Conservation (phyloP, 2,797 vertebrate genomes). For the Pagetopsis macropterus region DNA sequence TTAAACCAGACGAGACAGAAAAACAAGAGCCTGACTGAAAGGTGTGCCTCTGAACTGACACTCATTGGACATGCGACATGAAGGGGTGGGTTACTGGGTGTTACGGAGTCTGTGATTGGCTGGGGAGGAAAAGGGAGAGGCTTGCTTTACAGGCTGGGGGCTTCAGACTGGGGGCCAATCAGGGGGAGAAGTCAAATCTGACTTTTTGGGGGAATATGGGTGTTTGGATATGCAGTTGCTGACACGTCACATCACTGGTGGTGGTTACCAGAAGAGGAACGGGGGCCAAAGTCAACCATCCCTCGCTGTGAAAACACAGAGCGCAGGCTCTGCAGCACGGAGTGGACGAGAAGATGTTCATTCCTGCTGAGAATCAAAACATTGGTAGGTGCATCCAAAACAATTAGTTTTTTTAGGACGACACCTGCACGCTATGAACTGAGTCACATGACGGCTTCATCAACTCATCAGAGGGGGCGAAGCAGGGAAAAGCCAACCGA, state of each 20-base stretch:
- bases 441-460: slow-evolving; percentile 47
- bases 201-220: slow-evolving; percentile 54
- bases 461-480: slow-evolving; percentile 48
- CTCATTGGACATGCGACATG: slow-evolving; percentile 74
- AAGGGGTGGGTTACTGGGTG: slow-evolving; percentile 68
- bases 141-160: slow-evolving; percentile 64
- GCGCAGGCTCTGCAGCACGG: slow-evolving; percentile 40
- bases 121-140: slow-evolving; percentile 55
- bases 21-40: slow-evolving; percentile 77
- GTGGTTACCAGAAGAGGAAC: slow-evolving; percentile 34
- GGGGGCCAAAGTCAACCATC: slow-evolving; percentile 75
- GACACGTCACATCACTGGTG: slow-evolving; percentile 62
- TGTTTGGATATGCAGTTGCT: slow-evolving; percentile 66
- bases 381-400: slow-evolving; percentile 16
- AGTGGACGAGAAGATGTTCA: slow-evolving; percentile 42
- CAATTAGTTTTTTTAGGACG: not conserved
- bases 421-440: slow-evolving; percentile 36
- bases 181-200: slow-evolving; percentile 64
- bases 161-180: slow-evolving; percentile 74
- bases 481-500: slow-evolving; percentile 30
- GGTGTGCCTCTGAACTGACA: slow-evolving; percentile 75
- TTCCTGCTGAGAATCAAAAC: slow-evolving; percentile 22
- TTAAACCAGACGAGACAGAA: slow-evolving; percentile 69
- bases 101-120: slow-evolving; percentile 69
- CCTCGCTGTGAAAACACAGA: slow-evolving; percentile 60